Conservation (phyloP, 2,113 vertebrate species). For the Caretta caretta region DNA sequence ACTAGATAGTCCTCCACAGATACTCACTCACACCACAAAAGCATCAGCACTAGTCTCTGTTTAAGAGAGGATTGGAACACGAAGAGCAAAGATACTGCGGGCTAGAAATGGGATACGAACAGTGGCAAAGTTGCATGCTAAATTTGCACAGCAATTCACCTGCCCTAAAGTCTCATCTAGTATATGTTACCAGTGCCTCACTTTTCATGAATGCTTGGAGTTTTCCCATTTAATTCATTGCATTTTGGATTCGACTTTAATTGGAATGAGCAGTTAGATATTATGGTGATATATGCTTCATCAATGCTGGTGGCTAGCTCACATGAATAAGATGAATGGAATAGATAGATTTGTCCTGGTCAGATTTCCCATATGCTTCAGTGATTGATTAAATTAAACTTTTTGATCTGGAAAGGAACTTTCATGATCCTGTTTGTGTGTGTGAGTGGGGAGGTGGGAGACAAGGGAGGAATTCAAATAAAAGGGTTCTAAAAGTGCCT, state of each 20-base stretch:
- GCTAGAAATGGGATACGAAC: neutral
- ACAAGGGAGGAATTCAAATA: neutral
- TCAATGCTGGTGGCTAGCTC: neutral
- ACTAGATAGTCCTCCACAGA: neutral
- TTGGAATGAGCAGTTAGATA: neutral
- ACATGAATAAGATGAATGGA: neutral
- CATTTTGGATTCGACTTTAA: neutral
- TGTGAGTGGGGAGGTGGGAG: too few relatives aligned
- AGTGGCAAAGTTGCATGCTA: neutral
- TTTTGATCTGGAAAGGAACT: neutral
- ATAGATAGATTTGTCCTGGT: neutral
- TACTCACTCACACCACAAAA: neutral
- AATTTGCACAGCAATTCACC: neutral
- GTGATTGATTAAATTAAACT: neutral
- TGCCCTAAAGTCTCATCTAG: neutral
- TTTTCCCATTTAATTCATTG: neutral
- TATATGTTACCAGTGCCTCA: too few relatives aligned
- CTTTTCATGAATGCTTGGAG: neutral
- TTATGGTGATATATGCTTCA: neutral
- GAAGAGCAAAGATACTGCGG: fast-evolving
- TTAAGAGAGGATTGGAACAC: neutral
- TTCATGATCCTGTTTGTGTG: neutral
- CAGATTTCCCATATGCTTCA: neutral
- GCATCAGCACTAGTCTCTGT: neutral
- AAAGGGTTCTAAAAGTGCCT: neutral